Percentiles rank a stretch among this genome's conserved stretches.
Evolutionary conservation across 2,888 invertebrate genomes (phyloP).

Genomic region (Sphaerophoria rueppellii): DNA sequence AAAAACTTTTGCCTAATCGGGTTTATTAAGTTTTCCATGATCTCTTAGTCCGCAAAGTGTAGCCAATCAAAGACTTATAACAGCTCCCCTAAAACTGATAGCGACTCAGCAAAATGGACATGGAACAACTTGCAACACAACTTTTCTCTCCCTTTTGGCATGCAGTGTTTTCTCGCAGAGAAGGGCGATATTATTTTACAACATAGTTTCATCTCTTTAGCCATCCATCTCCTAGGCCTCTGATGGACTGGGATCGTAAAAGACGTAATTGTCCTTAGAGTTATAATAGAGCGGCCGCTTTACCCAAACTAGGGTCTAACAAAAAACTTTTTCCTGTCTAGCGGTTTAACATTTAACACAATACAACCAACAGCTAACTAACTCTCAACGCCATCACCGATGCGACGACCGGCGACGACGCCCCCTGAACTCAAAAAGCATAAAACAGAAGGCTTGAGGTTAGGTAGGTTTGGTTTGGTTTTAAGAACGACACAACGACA

Average conservation of each 20-base stretch:
- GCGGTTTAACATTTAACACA: conserved; percentile 71
- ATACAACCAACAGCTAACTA: conserved; percentile 48
- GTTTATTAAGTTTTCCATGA: conserved; percentile 66
- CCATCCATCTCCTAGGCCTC: neutral
- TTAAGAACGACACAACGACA: conserved; percentile 30
- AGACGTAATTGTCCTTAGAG: conserved; percentile 70
- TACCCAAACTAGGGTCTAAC: conserved; percentile 42
- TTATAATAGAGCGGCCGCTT: conserved; percentile 60
- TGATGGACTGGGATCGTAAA: conserved; percentile 23
- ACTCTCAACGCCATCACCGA: conserved; percentile 36
- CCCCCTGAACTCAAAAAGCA: conserved; percentile 27
- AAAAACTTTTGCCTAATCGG: conserved; percentile 57
- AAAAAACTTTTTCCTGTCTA: conserved; percentile 72
- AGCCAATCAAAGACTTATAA: conserved; percentile 43
- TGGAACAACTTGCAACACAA: conserved; percentile 57
- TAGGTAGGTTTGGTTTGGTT: conserved; percentile 43
- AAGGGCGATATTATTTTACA: conserved; percentile 15
- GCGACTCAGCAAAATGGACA: conserved; percentile 55
- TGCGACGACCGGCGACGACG: conserved; percentile 9
- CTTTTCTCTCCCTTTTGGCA: conserved; percentile 21
- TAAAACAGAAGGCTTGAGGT: conserved; percentile 57
- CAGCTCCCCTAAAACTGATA: neutral
- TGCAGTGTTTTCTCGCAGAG: neutral
- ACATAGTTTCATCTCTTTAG: conserved; percentile 22
- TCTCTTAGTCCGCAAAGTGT: conserved; percentile 29